phyloP scores from a whole-genome alignment of 30 jellyfish, hydroid and myxozoan species.

The Rhopilema esculentum region DNA sequence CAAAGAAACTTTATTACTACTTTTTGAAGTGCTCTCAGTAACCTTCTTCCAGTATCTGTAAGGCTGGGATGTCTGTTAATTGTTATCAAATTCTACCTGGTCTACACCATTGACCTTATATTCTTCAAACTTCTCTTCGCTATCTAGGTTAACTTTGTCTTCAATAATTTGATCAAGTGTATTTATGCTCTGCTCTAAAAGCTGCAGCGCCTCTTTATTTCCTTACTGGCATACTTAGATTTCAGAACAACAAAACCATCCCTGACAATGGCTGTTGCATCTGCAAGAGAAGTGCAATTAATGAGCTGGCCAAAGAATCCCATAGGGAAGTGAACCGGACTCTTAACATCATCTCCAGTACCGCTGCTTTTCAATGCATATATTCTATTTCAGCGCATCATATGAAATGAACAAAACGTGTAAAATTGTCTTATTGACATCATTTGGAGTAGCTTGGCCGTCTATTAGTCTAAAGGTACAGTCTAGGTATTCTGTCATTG shows the following conservation, averaged over 20 bases:
- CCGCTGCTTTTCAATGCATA: not conserved
- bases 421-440: not conserved
- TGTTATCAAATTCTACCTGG: not conserved
- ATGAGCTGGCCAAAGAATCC: not conserved
- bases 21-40: too few species aligned
- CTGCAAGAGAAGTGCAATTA: not conserved
- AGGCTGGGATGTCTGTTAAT: too few species aligned
- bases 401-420: not conserved
- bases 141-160: not conserved
- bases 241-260: not conserved
- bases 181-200: not conserved
- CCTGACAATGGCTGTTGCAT: not conserved
- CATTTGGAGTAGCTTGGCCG: not conserved
- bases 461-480: not conserved
- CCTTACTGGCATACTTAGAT: not conserved
- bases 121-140: not conserved
- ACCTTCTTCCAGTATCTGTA: too few species aligned
- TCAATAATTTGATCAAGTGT: not conserved
- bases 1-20: too few species aligned
- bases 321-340: not conserved
- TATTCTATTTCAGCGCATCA: not conserved
- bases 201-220: not conserved
- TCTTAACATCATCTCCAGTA: not conserved
- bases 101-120: not conserved
- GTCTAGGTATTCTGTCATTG: not conserved